phyloP scores from a whole-genome alignment of 2,797 vertebrate genomes.

The Nannoperca obscura region DNA sequence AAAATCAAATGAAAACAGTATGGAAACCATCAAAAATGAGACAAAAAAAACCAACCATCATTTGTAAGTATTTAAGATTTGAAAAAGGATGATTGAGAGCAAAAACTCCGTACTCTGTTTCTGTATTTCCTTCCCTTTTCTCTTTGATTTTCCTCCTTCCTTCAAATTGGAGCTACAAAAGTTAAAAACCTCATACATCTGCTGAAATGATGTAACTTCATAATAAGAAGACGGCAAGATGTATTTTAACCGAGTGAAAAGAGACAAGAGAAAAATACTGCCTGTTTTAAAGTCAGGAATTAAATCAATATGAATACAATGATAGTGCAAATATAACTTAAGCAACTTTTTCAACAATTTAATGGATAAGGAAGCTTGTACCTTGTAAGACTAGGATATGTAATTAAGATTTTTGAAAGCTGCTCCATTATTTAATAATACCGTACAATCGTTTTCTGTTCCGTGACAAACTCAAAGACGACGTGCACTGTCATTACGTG shows the following conservation, averaged over 20 bases:
- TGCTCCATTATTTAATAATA: not conserved
- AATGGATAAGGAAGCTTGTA: not conserved
- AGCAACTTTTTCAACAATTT: not conserved
- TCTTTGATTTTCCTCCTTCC: not conserved
- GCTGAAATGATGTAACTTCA: not conserved
- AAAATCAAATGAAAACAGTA: not conserved
- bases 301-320: constrained; percentile 4
- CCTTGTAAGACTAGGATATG: not conserved
- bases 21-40: not conserved
- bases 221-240: not conserved
- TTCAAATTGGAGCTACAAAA: not conserved
- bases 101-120: not conserved
- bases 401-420: not conserved
- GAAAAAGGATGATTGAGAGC: not conserved
- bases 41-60: not conserved
- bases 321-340: not conserved
- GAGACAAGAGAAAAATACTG: not conserved
- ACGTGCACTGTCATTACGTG: not conserved
- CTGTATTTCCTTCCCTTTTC: not conserved
- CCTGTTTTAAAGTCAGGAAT: not conserved
- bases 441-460: not conserved
- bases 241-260: not conserved
- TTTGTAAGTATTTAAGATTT: constrained; percentile 1
- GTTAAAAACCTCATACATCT: not conserved
- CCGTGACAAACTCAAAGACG: not conserved